Conservation (phyloP, 2,113 vertebrate genomes). For the Ceyx cyanopectus region DNA sequence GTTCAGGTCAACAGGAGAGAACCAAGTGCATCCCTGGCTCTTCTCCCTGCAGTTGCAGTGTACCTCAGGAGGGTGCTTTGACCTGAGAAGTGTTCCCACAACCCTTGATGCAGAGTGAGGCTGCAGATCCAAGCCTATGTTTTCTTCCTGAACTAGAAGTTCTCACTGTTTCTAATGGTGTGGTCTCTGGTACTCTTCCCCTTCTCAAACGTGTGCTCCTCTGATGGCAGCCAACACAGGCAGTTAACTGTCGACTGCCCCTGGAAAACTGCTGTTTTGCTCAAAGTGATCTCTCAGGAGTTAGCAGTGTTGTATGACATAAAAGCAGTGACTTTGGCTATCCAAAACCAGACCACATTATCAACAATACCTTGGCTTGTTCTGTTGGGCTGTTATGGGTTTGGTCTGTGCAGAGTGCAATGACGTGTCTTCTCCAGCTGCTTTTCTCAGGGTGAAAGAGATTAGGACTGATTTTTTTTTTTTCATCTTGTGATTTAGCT, state of each 20-base stretch:
- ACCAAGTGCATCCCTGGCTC: rapidly evolving
- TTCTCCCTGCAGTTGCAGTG: not conserved
- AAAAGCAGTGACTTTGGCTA: not conserved
- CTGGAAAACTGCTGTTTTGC: not conserved
- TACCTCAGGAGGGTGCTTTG: rapidly evolving
- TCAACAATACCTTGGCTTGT: not conserved
- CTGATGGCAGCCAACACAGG: not conserved
- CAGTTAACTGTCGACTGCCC: not conserved
- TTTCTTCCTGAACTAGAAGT: not conserved
- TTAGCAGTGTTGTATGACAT: too few relatives aligned
- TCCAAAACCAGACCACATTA: not conserved
- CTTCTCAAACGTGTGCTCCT: not conserved
- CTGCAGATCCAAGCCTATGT: rapidly evolving
- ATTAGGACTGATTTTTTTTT: not conserved
- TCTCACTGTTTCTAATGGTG: rapidly evolving
- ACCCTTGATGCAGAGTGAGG: not conserved
- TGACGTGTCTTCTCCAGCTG: not conserved
- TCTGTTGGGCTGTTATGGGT: not conserved
- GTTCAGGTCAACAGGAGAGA: not conserved
- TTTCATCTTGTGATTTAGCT: not conserved
- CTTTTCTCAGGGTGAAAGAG: not conserved
- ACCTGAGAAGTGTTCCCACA: not conserved
- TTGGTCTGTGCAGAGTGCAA: not conserved
- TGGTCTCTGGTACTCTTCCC: not conserved
- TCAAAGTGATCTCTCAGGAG: not conserved